A percentile compares a stretch with the other conserved stretches of the same genome.
Evolutionary conservation across 2,797 vertebrate species (phyloP).

Genomic region (Silurus aristotelis): DNA sequence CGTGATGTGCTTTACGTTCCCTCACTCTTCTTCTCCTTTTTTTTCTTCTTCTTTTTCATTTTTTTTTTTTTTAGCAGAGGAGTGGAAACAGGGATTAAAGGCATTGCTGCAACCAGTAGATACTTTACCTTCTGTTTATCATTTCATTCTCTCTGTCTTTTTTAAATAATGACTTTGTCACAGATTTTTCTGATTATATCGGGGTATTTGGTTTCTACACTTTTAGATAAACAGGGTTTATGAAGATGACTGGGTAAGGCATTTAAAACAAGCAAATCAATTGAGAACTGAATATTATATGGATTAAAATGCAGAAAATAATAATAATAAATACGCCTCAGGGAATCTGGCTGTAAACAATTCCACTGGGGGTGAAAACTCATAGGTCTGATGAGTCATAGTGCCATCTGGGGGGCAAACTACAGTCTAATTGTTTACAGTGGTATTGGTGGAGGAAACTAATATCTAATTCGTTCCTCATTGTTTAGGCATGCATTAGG

Average conservation of each 20-base stretch:
- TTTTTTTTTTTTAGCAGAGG: not conserved
- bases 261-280: not conserved
- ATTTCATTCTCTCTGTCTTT: not conserved
- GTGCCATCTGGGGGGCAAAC: not conserved
- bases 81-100: conserved; percentile 10
- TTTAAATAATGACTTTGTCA: no score
- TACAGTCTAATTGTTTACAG: not conserved
- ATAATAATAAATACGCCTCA: not conserved
- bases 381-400: not conserved
- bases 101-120: conserved; percentile 1
- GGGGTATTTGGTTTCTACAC: not conserved
- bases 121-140: not conserved
- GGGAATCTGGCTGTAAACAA: not conserved
- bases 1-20: conserved; percentile 16
- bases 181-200: not conserved
- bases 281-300: no score
- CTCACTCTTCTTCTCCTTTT: not conserved
- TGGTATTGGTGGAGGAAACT: not conserved
- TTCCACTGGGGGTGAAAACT: not conserved
- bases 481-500: not conserved
- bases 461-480: not conserved
- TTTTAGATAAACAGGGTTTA: not conserved
- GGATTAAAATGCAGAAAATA: not conserved
- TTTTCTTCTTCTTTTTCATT: not conserved
- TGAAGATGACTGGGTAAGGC: not conserved